Base-by-base conservation (phyloP, 2,113 vertebrate genomes). In the Corvus cornix region DNA sequence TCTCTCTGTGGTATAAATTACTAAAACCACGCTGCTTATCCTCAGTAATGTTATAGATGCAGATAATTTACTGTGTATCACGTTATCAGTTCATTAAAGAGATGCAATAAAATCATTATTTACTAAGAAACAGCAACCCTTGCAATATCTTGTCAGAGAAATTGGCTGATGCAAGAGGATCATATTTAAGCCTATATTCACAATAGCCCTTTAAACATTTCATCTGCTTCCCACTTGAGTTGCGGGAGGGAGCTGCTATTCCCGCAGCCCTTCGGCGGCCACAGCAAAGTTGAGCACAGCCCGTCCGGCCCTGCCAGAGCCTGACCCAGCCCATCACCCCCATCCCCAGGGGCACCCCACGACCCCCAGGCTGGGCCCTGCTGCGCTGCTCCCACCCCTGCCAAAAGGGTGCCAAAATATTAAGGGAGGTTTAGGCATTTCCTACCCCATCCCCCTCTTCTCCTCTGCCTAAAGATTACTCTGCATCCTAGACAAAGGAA, bases 401-500 rank as follows among this genome's bases (percentile, higher is more conserved):
- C 82, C 93, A 15, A 80, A 90, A 92, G 82, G 79, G 39, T 95
- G 93, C 91, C 96, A 93, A 97, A 97, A 97, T 96, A 92, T 94
- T 97, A 96, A 93, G 81, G 78, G 94, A 97, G 97, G 95, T 95
- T 95, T 84, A 92, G 94, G 78, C 95, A 84, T 97, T 97, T 97
- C 93, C 84, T 76, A 84, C 80, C 87, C 89, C 85, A 92, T 86
- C 82, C 89, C 90, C 79, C 89, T 89, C 84, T 93, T 95, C 94
- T 95, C 91, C 91, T 97, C 95, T 98, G 98, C 98, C 98, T 97
- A 98, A 98, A 98, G 98, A 98, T 98, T 98, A 98, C 98, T 98
- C 98, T 98, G 98, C 98, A 98, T 97, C 97, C 98, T 97, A 99
- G 99, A 99, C 98, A 98, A 99, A 99, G 98, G 98, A 98, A 99